These are phyloP conservation scores for Trypoxylon attenuatum DNA, from an alignment of 2,888 invertebrate species.

Conservation along the genomic window DNA sequence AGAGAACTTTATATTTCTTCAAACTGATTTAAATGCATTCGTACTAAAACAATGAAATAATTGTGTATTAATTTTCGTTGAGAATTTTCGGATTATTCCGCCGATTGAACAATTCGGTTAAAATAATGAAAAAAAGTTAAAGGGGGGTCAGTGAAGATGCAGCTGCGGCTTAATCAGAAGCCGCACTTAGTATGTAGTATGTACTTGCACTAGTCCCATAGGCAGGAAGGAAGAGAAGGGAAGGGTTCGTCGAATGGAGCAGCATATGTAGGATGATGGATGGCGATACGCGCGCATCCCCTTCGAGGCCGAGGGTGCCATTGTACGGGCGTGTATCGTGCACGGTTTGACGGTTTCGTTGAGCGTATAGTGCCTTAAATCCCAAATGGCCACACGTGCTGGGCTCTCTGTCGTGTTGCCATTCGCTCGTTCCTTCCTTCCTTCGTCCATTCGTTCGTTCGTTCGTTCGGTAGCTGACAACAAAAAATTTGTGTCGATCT, in stretches of 20 bases:
- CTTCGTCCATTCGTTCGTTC: background rate
- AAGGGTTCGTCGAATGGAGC: constrained; percentile 47
- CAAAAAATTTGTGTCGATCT: constrained; percentile 15
- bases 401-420: too few relatives aligned
- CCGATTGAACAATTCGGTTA: background rate
- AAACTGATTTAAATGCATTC: too few relatives aligned
- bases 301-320: constrained; percentile 34
- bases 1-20: too few relatives aligned
- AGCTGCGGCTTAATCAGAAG: too few relatives aligned
- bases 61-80: too few relatives aligned
- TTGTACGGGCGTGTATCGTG: constrained; percentile 31
- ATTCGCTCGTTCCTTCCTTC: background rate
- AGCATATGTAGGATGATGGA: constrained; percentile 62
- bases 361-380: constrained; percentile 26
- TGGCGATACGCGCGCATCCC: constrained; percentile 49
- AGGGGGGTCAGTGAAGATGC: constrained; percentile 1
- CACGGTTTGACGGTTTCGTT: constrained; percentile 35
- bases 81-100: too few relatives aligned
- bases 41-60: too few relatives aligned
- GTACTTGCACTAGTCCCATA: constrained; percentile 7
- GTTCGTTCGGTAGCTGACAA: background rate
- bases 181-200: too few relatives aligned
- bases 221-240: constrained; percentile 1
- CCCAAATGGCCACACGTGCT: constrained; percentile 16
- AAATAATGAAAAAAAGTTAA: background rate